Base-by-base conservation (phyloP, 2,113 vertebrate genomes). In the Cygnus atratus region DNA sequence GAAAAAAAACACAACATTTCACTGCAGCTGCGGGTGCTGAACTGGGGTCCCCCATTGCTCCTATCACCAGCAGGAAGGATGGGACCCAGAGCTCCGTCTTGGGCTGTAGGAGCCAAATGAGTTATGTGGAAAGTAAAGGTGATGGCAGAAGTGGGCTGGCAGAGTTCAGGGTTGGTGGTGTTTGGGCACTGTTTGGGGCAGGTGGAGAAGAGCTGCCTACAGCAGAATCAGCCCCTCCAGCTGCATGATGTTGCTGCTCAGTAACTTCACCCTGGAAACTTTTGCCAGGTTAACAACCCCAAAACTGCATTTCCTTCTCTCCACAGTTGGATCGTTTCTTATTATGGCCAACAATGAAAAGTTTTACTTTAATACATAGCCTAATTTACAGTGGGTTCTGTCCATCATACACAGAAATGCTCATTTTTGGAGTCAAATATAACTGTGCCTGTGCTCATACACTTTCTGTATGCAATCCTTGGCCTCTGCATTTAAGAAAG, bases 401-500 rank as follows among this genome's bases (percentile, higher is more conserved):
- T 87, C 74, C 74, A 71, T 71, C 48, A 46, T 13, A 55, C 71
- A 76, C 46, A 79, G 54, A 94, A 95, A 83, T 37, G 58, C 13
- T 76, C 19, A 9, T 22, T 63, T 92, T 58, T 66, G 63, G 46
- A 82, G 70, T 66, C 58, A 68, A 58, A 87, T 55, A 16, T 26
- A 87, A 79, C 43, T 0, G 1, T 62, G 68, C 31, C 41, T 4
- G 0, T 44, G 70, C 26, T 91, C 90, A n/a, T 72, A 72, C 26
- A 12, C 65, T 88, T 85, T 78, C 41, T 77, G 68, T 72, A 52
- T 37, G 62, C 81, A 94, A 19, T 71, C 85, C 66, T 90, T 90
- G 62, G 90, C 86, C 80, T 87, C 52, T 73, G 57, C 26, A 31
- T 79, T 95, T 94, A 37, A 94, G 95, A 96, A 96, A 94, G 11